Conservation (phyloP, 1,140 invertebrate genomes). For the Contarinia nasturtii region DNA sequence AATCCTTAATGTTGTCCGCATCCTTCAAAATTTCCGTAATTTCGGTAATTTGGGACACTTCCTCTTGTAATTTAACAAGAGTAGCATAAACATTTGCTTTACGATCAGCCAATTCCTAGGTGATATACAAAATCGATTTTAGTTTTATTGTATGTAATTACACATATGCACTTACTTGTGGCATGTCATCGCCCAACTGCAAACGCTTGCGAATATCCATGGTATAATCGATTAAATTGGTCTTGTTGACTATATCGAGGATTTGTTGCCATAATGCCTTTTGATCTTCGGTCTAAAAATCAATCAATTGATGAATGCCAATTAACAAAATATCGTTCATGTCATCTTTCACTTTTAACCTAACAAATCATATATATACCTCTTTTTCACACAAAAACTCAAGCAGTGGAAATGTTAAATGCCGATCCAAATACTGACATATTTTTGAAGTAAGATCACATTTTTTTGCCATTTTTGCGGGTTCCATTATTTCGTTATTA, state of each 20-base stretch:
- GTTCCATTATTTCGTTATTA: too few species aligned
- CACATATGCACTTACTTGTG: slow-evolving; percentile 34
- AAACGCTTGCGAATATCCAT: slow-evolving; percentile 83
- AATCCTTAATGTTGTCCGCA: slow-evolving; percentile 82
- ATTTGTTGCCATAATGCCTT: slow-evolving; percentile 82
- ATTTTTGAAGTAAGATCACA: slow-evolving; percentile 89
- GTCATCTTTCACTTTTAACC: not conserved
- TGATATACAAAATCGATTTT: slow-evolving; percentile 4
- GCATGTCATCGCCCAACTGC: slow-evolving; percentile 65
- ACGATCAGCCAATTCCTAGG: slow-evolving; percentile 48
- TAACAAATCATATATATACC: slow-evolving; percentile 34
- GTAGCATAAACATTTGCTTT: slow-evolving; percentile 69
- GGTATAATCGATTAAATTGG: slow-evolving; percentile 98
- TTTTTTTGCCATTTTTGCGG: slow-evolving; percentile 25
- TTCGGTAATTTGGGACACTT: slow-evolving; percentile 71
- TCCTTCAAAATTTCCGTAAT: slow-evolving; percentile 78
- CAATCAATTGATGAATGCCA: slow-evolving; percentile 9
- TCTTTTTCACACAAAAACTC: slow-evolving; percentile 92
- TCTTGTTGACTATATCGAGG: slow-evolving; percentile 86
- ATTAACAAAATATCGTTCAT: too few species aligned
- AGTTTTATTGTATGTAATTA: slow-evolving; percentile 1
- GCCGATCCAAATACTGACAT: slow-evolving; percentile 89
- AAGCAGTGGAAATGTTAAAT: slow-evolving; percentile 91
- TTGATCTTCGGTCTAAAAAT: slow-evolving; percentile 75
- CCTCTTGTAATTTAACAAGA: slow-evolving; percentile 64